phyloP scores from a whole-genome alignment of 2,113 vertebrate genomes.

The Poecile atricapillus region DNA sequence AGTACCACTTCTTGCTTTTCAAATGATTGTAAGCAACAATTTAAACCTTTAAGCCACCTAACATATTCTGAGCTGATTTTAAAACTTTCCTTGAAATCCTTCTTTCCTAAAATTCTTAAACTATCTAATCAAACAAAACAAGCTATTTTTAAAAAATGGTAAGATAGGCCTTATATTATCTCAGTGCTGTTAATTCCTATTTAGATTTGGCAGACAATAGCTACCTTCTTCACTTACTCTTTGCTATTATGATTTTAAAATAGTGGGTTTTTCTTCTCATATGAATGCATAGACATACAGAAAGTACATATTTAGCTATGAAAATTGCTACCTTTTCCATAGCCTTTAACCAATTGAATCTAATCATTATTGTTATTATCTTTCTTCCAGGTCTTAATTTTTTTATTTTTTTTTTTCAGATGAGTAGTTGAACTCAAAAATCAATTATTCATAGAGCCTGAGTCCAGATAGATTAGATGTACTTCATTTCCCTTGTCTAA shows the following conservation, averaged over 20 bases:
- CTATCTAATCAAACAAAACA: not conserved
- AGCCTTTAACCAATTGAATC: not conserved
- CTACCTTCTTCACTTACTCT: not conserved
- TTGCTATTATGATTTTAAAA: not conserved
- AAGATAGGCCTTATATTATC: not conserved
- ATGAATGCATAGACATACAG: not conserved
- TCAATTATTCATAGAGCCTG: not conserved
- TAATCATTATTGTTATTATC: not conserved
- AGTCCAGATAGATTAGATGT: not conserved
- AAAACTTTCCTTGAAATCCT: not conserved
- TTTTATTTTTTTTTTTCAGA: not conserved
- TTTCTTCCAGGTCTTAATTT: not conserved
- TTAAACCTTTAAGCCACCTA: not conserved
- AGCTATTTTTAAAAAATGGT: not conserved
- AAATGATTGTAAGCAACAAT: not conserved
- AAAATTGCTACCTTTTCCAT: not conserved
- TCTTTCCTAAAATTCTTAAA: not conserved
- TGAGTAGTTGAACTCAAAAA: not conserved
- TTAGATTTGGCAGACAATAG: not conserved
- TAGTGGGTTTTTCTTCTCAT: not conserved
- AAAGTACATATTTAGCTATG: not conserved
- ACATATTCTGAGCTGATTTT: not conserved
- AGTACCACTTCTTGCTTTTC: not conserved
- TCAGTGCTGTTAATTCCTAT: not conserved
- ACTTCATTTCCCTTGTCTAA: not conserved